Conservation (phyloP, 2,888 invertebrate genomes). For the Netelia inedita region DNA sequence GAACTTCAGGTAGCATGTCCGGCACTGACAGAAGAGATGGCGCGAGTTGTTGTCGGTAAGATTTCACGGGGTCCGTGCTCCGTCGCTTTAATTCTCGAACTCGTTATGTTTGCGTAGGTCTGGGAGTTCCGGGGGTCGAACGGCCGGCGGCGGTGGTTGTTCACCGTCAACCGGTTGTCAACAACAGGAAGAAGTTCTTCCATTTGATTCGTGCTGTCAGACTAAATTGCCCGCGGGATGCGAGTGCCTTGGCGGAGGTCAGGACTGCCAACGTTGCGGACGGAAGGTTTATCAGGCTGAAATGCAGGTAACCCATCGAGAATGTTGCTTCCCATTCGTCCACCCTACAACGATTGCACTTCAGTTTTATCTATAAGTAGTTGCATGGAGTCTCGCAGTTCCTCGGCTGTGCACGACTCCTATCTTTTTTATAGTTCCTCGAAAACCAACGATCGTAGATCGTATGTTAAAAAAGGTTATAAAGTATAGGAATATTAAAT, state of each 20-base stretch:
- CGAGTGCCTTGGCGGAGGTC: conserved; percentile 81
- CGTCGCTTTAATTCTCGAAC: conserved; percentile 64
- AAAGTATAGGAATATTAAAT: too few relatives aligned
- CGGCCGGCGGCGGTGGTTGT: conserved; percentile 68
- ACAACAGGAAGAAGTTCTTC: conserved; percentile 58
- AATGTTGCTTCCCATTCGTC: neutral
- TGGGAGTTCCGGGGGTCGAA: conserved; percentile 67
- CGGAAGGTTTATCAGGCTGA: conserved; percentile 83
- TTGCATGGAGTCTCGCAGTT: too few relatives aligned
- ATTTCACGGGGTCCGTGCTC: conserved; percentile 40
- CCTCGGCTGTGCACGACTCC: too few relatives aligned
- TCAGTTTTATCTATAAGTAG: too few relatives aligned
- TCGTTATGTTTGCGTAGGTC: conserved; percentile 61
- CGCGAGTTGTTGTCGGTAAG: conserved; percentile 75
- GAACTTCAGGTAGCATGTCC: conserved; percentile 41
- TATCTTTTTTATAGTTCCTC: too few relatives aligned
- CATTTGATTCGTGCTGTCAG: conserved; percentile 52
- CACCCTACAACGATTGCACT: neutral
- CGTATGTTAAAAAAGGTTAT: too few relatives aligned
- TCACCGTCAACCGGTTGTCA: conserved; percentile 22
- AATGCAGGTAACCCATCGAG: conserved; percentile 79
- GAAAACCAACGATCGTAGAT: too few relatives aligned
- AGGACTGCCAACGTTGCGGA: conserved; percentile 83
- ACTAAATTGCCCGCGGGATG: conserved; percentile 74
- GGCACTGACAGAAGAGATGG: conserved; percentile 53